Percentiles rank a stretch among this genome's conserved stretches.
phyloP scores from a whole-genome alignment of 2,113 vertebrate genomes.

The Ailurus styani region DNA sequence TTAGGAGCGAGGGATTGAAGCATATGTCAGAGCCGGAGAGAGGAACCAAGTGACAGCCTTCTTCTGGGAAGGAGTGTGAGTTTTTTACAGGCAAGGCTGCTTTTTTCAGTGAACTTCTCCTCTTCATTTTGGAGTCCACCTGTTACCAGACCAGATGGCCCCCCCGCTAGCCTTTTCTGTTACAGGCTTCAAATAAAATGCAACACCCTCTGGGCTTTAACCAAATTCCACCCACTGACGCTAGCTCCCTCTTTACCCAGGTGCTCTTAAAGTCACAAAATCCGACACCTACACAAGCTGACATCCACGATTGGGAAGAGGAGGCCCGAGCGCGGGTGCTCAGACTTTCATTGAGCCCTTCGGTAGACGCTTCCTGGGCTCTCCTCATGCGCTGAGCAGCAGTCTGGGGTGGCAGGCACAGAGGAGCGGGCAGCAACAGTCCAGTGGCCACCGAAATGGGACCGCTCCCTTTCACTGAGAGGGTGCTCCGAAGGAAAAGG shows the following conservation, averaged over 20 bases:
- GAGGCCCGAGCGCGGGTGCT: not conserved
- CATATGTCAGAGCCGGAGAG: constrained; percentile 47
- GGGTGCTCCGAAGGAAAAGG: not conserved
- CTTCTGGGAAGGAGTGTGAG: not conserved
- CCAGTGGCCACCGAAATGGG: not conserved
- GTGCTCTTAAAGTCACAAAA: not conserved
- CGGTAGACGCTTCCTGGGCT: not conserved
- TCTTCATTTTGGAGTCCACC: constrained; percentile 43
- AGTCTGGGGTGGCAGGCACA: not conserved
- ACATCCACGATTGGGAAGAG: not conserved
- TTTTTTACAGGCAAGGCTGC: not conserved
- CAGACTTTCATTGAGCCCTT: not conserved
- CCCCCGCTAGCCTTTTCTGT: constrained; percentile 59
- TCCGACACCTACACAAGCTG: not conserved
- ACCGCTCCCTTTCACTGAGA: not conserved
- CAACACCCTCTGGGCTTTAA: not conserved
- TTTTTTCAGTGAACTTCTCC: constrained; percentile 25
- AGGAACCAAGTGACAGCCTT: constrained; percentile 34
- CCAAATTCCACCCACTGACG: constrained; percentile 5
- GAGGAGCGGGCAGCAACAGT: not conserved
- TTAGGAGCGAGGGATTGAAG: not conserved
- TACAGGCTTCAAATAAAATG: constrained; percentile 37
- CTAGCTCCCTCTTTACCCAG: not conserved
- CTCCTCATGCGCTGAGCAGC: not conserved
- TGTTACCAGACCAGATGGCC: constrained; percentile 61